These are phyloP conservation scores for Axis porcinus DNA, from an alignment of 2,113 vertebrate species.

Conservation along the genomic window DNA sequence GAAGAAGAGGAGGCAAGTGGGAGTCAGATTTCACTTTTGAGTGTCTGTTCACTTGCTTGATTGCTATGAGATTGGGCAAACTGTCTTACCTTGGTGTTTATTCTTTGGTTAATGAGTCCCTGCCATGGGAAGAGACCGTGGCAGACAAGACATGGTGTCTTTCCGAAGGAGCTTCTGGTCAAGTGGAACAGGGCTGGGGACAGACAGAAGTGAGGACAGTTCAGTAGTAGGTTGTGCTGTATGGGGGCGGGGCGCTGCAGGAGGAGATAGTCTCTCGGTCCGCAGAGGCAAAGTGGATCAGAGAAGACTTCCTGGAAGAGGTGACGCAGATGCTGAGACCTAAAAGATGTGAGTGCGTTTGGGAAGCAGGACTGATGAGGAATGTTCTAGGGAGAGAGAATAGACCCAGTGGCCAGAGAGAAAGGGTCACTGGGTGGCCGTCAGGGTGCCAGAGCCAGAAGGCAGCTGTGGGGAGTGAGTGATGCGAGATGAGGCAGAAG, in stretches of 20 bases:
- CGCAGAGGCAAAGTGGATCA: not conserved
- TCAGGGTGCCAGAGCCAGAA: too few species aligned
- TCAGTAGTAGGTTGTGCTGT: not conserved
- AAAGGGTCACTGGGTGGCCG: accelerated
- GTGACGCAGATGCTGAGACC: not conserved
- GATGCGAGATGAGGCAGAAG: not conserved
- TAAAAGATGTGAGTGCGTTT: not conserved
- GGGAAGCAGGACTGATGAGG: not conserved
- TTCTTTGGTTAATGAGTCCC: not conserved
- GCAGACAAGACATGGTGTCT: too few species aligned
- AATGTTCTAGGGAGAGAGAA: not conserved
- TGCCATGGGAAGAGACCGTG: accelerated
- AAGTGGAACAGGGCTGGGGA: not conserved
- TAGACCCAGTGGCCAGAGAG: not conserved
- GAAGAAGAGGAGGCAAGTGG: accelerated
- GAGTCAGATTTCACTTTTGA: not conserved
- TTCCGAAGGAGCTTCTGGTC: not conserved
- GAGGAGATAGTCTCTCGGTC: not conserved
- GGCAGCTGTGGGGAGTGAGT: not conserved
- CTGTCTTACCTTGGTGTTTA: not conserved
- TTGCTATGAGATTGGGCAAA: accelerated
- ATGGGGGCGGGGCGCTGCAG: accelerated
- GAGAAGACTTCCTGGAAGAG: not conserved
- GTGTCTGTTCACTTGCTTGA: not conserved
- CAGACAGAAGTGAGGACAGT: not conserved